These are phyloP conservation scores for Polypedilum vanderplanki DNA, from an alignment of 1,140 invertebrate genomes.

Conservation along the genomic window DNA sequence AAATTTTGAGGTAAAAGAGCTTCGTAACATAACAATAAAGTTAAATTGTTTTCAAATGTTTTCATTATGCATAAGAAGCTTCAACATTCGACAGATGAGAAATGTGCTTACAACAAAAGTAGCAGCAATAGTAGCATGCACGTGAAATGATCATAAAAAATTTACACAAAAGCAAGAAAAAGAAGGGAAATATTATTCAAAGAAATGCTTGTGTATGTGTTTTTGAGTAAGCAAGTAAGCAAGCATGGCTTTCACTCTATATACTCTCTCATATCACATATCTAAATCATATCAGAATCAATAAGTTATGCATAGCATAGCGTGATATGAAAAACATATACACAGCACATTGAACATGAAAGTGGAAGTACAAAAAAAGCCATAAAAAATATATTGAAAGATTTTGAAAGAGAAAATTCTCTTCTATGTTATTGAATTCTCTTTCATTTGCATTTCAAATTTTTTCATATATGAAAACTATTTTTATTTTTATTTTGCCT, in stretches of 20 bases:
- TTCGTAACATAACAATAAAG: neutral
- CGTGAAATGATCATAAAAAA: conserved; percentile 13
- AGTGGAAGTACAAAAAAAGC: conserved; percentile 6
- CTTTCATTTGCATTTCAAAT: too few relatives aligned
- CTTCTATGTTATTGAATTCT: too few relatives aligned
- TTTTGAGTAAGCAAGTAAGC: neutral
- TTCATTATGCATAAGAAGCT: conserved; percentile 12
- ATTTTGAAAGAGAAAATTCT: too few relatives aligned
- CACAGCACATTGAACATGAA: conserved; percentile 11
- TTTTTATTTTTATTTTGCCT: too few relatives aligned
- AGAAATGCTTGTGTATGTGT: neutral
- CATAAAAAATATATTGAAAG: neutral
- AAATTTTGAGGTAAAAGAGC: neutral
- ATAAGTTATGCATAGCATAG: conserved; percentile 18
- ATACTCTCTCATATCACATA: neutral
- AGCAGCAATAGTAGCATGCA: neutral
- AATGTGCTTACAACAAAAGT: neutral
- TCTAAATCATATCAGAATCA: conserved; percentile 13
- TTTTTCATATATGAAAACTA: too few relatives aligned
- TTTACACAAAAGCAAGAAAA: conserved; percentile 3
- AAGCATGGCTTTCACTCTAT: too few relatives aligned
- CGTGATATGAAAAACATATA: conserved; percentile 15
- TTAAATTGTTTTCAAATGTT: conserved; percentile 10
- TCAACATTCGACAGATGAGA: neutral
- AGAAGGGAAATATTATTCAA: neutral